phyloP scores from a whole-genome alignment of 2,113 vertebrate genomes.

The Takifugu flavidus region DNA sequence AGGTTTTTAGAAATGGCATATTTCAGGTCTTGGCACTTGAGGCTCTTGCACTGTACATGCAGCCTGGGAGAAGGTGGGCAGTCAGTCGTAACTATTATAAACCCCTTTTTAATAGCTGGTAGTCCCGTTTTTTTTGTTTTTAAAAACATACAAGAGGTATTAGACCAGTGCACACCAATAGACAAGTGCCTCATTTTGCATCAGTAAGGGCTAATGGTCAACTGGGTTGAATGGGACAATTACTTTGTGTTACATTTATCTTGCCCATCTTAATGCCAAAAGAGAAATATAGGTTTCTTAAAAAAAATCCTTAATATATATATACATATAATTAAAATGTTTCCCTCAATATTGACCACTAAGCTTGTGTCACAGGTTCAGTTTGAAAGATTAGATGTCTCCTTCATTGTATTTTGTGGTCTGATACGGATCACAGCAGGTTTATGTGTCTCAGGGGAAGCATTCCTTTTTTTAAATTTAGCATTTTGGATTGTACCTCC shows the following conservation, averaged over 20 bases:
- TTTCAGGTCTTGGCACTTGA: constrained; percentile 48
- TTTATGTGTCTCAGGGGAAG: constrained; percentile 38
- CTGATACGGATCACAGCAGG: background rate
- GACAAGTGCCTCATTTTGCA: constrained; percentile 66
- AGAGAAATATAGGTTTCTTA: constrained; percentile 28
- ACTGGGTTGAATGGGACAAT: constrained; percentile 1
- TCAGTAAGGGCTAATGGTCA: constrained; percentile 47
- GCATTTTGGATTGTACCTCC: constrained; percentile 27
- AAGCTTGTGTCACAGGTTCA: constrained; percentile 3
- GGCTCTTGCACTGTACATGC: constrained; percentile 6
- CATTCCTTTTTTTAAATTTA: constrained; percentile 2
- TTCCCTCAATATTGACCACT: constrained; percentile 3
- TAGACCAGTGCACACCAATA: constrained; percentile 26
- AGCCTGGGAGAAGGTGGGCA: background rate
- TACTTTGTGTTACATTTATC: constrained; percentile 22
- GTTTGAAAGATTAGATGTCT: constrained; percentile 1
- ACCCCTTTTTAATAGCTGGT: background rate
- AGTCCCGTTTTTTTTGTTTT: background rate
- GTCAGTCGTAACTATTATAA: background rate
- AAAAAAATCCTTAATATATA: constrained; percentile 10
- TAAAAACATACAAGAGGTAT: too few species aligned
- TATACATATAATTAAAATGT: background rate
- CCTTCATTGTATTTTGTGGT: background rate
- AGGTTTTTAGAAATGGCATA: constrained; percentile 17
- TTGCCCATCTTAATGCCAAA: constrained; percentile 11